Evolutionary conservation across 2,888 invertebrate genomes (phyloP), one percentile per base, ranked within the genome.

Genomic region (Pachycephus smyrnensis): DNA sequence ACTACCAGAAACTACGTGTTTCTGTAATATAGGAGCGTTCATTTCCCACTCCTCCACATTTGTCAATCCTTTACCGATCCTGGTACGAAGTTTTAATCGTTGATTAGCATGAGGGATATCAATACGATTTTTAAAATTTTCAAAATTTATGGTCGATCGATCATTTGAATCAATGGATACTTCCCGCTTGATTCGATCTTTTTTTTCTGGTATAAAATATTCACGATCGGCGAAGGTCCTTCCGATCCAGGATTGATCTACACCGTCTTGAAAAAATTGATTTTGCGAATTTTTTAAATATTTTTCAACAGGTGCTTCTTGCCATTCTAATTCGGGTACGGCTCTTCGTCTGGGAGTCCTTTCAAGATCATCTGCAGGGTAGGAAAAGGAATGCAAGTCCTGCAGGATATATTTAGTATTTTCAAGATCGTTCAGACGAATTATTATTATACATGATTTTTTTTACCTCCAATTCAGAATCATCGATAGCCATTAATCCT

Each of bases 401-500:
- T 73, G 73, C 4, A 35, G 68, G 23, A 76, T 73, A 73, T 40
- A 68, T n/a, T 31, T 32, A 31, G 32, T 31, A 31, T 33, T 15
- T 33, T 73, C 32, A 73, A 11, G 74, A 74, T 33, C 37, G 36
- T n/a, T 74, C 37, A 1, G 35, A 30, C 12, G 15, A 74, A 30
- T 30, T 33, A 32, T 36, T 74, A 30, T 37, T 30, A 15, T 55
- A 33, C 12, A n/a, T 30, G 30, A 35, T 74, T 35, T 1, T 30
- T 36, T 11, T 55, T 55, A 76, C 55, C 11, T 55, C 40, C 40
- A 55, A 6, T 55, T 55, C 40, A 36, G 74, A 36, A 35, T 69
- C 23, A 9, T 77, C 75, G n/a, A 84, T 23, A 9, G 80, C 78
- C 71, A 85, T 86, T 35, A 87, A 76, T 23, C 82, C 82, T 78